Evolutionary conservation across 1,140 invertebrate species (phyloP), one percentile per base, ranked within the genome.

Genomic region (Vanessa atalanta): DNA sequence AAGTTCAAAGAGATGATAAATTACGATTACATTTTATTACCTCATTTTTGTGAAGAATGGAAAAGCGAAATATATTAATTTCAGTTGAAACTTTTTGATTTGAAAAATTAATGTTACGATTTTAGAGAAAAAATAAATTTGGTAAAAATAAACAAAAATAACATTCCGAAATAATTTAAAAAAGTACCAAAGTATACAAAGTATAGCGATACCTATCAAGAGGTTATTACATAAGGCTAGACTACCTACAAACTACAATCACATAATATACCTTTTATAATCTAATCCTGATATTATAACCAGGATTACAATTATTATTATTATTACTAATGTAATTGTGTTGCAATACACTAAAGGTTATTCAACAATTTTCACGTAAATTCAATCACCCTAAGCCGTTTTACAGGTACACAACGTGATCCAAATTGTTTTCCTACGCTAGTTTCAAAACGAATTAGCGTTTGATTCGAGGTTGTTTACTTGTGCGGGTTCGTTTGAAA

Each of bases 391-490:
- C n/a, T 15, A 15, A 51, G 47, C 53, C 51, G 66, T 68, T 67
- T 53, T 57, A 47, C 66, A 68, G 66, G 66, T 68, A 68, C 66
- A 68, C 66, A 51, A 65, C 63, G 70, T 68, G 65, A 73, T 73
- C 65, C 37, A 73, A 73, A 69, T 68, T 68, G 72, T 73, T 73
- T 73, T 64, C 60, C 55, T 70, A 68, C 72, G 65, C 51, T 53
- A 68, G 64, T 73, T 68, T 68, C 57, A 50, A 73, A 73, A 68
- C 66, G 31, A 73, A 68, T 73, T 73, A 73, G 65, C 57, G 72
- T 68, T 73, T 73, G 72, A 63, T 68, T 68, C 55, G 55, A 64
- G 65, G 72, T 68, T 68, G 72, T 73, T 73, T 53, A 61, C 72
- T 60, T 65, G 57, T 73, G 65, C 50, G 65, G 72, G 57, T 68